These are phyloP conservation scores for Pyrgilauda ruficollis DNA, from an alignment of 2,113 vertebrate genomes.

Conservation along the genomic window DNA sequence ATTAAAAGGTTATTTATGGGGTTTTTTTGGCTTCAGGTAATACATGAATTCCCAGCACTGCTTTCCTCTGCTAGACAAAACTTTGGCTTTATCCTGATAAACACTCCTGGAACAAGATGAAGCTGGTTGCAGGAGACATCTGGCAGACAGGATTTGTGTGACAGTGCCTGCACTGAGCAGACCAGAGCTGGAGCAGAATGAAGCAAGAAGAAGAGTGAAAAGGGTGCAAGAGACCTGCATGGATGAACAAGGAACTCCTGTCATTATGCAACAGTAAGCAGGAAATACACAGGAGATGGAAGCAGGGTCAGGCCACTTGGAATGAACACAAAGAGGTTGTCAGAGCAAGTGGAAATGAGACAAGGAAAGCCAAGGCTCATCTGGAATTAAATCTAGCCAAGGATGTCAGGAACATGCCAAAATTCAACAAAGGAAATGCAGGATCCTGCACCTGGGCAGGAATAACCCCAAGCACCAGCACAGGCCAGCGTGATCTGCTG, in stretches of 20 bases:
- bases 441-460: not conserved
- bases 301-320: not conserved
- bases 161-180: rapidly evolving
- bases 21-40: not conserved
- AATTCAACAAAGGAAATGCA: not conserved
- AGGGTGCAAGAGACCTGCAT: not conserved
- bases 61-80: not conserved
- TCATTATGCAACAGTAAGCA: not conserved
- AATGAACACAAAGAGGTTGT: not conserved
- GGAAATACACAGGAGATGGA: not conserved
- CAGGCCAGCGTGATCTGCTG: not conserved
- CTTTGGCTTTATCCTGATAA: not conserved
- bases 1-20: not conserved
- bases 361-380: not conserved
- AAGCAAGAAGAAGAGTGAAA: not conserved
- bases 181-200: rapidly evolving
- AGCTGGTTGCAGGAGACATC: not conserved
- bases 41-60: not conserved
- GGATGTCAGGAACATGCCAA: not conserved
- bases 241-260: not conserved
- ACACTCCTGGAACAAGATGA: not conserved
- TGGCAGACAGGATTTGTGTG: not conserved
- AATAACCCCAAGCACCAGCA: not conserved
- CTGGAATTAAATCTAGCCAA: not conserved
- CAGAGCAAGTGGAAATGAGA: not conserved